Percentiles rank a stretch among this genome's conserved stretches.
Conservation (phyloP, 92 coral and sea anemone genomes). For the Zoanthus gigantus region DNA sequence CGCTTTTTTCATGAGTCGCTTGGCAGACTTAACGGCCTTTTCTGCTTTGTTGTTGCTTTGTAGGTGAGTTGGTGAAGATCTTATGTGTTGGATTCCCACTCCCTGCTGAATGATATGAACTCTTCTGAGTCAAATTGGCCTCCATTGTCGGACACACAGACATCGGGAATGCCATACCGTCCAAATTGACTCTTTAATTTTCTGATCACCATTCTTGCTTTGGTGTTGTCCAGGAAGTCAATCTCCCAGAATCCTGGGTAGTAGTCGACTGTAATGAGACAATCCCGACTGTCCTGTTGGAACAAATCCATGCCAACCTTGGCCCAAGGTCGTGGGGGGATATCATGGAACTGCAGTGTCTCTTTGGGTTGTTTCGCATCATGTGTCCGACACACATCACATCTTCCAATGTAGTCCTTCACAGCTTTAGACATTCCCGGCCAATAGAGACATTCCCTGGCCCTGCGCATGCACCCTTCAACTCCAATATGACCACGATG, state of each 20-base stretch:
- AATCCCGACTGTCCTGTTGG: not conserved
- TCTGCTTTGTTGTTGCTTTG: slow-evolving; percentile 1
- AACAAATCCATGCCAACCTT: not conserved
- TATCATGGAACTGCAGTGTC: not conserved
- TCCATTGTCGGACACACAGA: slow-evolving; percentile 17
- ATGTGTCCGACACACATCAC: not conserved
- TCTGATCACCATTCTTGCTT: slow-evolving; percentile 13
- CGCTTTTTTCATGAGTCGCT: not conserved
- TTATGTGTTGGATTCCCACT: not conserved
- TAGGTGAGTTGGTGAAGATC: slow-evolving; percentile 2
- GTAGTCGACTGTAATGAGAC: not conserved
- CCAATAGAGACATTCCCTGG: slow-evolving; percentile 46
- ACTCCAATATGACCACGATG: slow-evolving; percentile 43
- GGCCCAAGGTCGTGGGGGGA: not conserved
- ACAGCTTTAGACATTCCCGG: slow-evolving; percentile 45
- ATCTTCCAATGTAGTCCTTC: slow-evolving; percentile 5
- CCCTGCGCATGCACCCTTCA: slow-evolving; percentile 12
- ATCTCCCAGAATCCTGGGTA: not conserved
- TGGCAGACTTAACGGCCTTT: slow-evolving; percentile 7
- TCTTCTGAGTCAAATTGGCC: slow-evolving; percentile 6
- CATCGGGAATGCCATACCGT: slow-evolving; percentile 25
- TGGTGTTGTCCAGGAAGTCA: slow-evolving; percentile 4
- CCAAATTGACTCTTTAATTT: slow-evolving; percentile 4
- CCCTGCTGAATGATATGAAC: not conserved
- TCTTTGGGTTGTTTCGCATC: not conserved